A percentile compares a stretch with the other conserved stretches of the same genome.
These are phyloP conservation scores for Pteronotus mesoamericanus DNA, from an alignment of 2,797 vertebrate genomes.

Conservation along the genomic window DNA sequence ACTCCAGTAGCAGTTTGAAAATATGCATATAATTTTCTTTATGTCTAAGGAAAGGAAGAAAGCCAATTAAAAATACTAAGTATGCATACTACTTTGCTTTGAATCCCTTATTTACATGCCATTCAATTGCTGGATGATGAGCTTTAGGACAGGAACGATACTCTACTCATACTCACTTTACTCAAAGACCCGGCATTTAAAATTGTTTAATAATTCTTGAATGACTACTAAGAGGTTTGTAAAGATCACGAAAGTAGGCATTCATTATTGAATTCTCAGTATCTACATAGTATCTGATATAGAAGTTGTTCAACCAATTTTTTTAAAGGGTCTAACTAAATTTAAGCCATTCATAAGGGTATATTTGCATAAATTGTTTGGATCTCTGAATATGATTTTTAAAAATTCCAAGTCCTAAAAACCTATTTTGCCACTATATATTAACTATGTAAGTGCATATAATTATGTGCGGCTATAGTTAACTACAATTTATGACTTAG, in stretches of 20 bases:
- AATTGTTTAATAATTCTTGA: neutral
- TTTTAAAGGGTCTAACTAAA: constrained; percentile 21
- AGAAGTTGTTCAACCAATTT: neutral
- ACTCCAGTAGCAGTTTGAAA: neutral
- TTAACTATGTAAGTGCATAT: neutral
- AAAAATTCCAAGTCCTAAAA: neutral
- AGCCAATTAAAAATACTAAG: neutral
- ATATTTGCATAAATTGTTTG: neutral
- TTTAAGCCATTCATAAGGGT: neutral
- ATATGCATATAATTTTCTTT: constrained; percentile 18
- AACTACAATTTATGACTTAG: neutral
- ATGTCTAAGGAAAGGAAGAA: neutral
- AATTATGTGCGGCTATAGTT: neutral
- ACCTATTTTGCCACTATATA: neutral
- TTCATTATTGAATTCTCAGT: neutral
- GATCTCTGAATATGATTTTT: neutral
- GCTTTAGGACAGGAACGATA: neutral
- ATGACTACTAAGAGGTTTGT: neutral
- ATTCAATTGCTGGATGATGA: neutral
- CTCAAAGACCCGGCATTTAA: neutral
- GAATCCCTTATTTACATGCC: neutral
- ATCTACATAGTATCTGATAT: neutral
- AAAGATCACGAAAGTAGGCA: neutral
- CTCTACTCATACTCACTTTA: neutral
- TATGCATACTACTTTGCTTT: neutral